phyloP scores from a whole-genome alignment of 2,797 vertebrate genomes.

The Chiroxiphia lanceolata region DNA sequence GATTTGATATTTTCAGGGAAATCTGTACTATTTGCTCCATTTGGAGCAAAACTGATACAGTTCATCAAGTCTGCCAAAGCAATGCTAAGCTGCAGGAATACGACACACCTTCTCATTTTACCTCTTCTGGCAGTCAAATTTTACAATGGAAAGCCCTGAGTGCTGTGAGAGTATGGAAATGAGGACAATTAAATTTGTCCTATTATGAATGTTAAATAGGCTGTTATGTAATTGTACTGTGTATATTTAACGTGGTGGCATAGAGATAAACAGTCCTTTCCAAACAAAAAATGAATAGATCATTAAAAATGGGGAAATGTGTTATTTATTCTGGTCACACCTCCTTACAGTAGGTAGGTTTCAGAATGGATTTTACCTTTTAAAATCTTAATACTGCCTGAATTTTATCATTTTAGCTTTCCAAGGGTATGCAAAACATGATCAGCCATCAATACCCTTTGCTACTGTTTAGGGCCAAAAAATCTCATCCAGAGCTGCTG shows the following conservation, averaged over 20 bases:
- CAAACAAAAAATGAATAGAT: not conserved
- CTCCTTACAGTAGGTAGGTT: not conserved
- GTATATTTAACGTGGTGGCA: not conserved
- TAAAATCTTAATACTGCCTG: not conserved
- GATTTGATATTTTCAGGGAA: not conserved
- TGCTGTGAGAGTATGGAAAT: not conserved
- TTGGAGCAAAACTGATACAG: not conserved
- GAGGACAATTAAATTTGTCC: conserved; percentile 10
- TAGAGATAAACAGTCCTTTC: conserved; percentile 13
- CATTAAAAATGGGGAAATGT: not conserved
- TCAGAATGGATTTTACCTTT: not conserved
- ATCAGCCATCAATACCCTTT: not conserved
- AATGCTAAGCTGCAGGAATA: not conserved
- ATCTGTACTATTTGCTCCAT: not conserved
- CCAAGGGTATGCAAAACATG: not conserved
- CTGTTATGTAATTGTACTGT: not conserved
- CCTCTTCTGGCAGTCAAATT: conserved; percentile 25
- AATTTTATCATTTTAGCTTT: not conserved
- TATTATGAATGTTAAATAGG: not conserved
- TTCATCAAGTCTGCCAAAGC: not conserved
- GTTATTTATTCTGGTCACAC: not conserved
- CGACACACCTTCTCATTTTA: not conserved
- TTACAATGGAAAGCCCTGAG: not conserved
- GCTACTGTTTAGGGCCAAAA: not conserved
- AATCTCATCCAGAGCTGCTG: not conserved